phyloP scores from a whole-genome alignment of 2,888 invertebrate species.

The Lottia scabra region DNA sequence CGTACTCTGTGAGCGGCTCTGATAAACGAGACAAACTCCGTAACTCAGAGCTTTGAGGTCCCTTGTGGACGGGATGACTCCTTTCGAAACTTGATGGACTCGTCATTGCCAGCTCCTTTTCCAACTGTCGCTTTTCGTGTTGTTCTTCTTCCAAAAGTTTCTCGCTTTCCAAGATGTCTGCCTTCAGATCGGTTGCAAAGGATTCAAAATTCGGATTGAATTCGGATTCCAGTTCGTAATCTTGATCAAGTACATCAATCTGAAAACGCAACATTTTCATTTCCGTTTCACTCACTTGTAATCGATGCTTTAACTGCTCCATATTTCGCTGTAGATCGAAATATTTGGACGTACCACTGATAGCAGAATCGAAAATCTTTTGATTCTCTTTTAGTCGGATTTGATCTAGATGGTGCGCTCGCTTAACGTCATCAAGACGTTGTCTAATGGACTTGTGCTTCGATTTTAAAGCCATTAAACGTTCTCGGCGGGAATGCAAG shows the following conservation, averaged over 20 bases:
- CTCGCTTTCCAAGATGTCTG: constrained; percentile 37
- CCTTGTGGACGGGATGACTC: neutral
- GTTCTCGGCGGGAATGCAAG: constrained; percentile 34
- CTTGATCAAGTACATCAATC: constrained; percentile 48
- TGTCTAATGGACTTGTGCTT: constrained; percentile 28
- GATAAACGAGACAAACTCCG: neutral
- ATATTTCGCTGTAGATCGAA: constrained; percentile 10
- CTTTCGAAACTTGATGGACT: neutral
- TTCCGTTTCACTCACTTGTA: constrained; percentile 29
- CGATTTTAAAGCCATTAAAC: constrained; percentile 21
- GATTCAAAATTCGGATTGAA: constrained; percentile 57
- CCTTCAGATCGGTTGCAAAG: constrained; percentile 48
- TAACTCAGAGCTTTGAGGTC: neutral
- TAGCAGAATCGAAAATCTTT: constrained; percentile 18
- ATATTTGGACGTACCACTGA: constrained; percentile 22
- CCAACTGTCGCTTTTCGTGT: constrained; percentile 18
- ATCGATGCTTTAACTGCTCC: neutral
- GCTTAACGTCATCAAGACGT: constrained; percentile 38
- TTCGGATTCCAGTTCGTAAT: constrained; percentile 55
- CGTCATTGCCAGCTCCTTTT: neutral
- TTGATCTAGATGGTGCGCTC: constrained; percentile 21
- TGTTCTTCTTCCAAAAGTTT: constrained; percentile 2
- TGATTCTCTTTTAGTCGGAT: constrained; percentile 20
- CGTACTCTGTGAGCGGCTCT: neutral
- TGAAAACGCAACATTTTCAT: constrained; percentile 53